These are phyloP conservation scores for Cephalotes varians DNA, from an alignment of 2,888 invertebrate species.

Conservation along the genomic window DNA sequence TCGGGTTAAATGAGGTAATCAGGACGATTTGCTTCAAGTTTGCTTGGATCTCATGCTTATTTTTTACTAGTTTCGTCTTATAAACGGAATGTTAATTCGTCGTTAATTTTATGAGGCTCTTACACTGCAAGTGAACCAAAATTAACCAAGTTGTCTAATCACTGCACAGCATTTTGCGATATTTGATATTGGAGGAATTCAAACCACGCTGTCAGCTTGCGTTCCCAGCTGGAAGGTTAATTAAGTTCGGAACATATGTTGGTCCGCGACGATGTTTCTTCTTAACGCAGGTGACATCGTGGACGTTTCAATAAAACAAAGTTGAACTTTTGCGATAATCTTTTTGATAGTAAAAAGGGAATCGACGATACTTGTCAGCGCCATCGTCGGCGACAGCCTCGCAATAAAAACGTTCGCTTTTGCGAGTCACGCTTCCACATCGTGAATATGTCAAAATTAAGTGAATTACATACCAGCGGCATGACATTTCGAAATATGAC, in stretches of 20 bases:
- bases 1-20: background rate
- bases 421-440: background rate
- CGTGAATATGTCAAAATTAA: slow-evolving; percentile 1
- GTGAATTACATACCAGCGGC: background rate
- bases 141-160: background rate
- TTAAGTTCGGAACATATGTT: slow-evolving; percentile 9
- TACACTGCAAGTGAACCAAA: background rate
- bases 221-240: slow-evolving; percentile 3
- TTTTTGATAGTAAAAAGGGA: background rate
- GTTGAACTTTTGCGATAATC: background rate
- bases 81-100: background rate
- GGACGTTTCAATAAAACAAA: background rate
- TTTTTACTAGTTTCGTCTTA: background rate
- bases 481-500: slow-evolving; percentile 13
- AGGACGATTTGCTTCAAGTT: too few relatives aligned
- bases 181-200: slow-evolving; percentile 6
- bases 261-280: background rate
- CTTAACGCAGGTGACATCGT: slow-evolving; percentile 8
- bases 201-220: background rate
- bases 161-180: background rate
- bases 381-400: background rate
- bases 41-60: background rate
- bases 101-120: background rate
- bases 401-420: background rate
- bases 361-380: background rate